Conservation (phyloP, 2,888 invertebrate genomes). For the Shargacucullia verbasci region DNA sequence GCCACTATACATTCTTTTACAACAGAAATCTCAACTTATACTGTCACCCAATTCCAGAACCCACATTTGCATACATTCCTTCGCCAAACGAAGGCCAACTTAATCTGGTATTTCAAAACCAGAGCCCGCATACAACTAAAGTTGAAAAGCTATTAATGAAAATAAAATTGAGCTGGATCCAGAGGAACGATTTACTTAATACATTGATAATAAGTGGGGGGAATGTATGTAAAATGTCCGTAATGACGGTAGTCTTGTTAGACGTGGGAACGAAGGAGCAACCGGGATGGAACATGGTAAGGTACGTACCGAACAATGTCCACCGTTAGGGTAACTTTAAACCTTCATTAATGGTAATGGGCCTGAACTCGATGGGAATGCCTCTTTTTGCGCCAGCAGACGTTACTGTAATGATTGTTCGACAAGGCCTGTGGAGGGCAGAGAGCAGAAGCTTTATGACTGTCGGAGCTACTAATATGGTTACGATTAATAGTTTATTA, state of each 20-base stretch:
- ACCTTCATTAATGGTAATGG: slow-evolving; percentile 85
- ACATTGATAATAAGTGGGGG: slow-evolving; percentile 85
- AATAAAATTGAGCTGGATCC: slow-evolving; percentile 82
- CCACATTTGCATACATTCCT: slow-evolving; percentile 19
- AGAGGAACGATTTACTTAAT: slow-evolving; percentile 85
- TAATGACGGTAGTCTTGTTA: slow-evolving; percentile 87
- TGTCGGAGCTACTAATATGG: slow-evolving; percentile 18
- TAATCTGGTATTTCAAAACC: slow-evolving; percentile 36
- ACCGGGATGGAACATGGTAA: slow-evolving; percentile 77
- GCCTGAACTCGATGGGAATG: slow-evolving; percentile 81
- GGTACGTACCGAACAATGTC: slow-evolving; percentile 80
- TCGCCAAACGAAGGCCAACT: slow-evolving; percentile 29
- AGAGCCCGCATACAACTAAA: slow-evolving; percentile 55
- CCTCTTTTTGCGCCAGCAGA: slow-evolving; percentile 77
- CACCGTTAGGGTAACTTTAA: slow-evolving; percentile 83
- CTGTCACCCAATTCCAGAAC: slow-evolving; percentile 15
- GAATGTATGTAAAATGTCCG: slow-evolving; percentile 85
- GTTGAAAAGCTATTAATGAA: slow-evolving; percentile 84
- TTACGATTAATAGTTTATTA: slow-evolving; percentile 17
- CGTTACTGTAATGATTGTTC: slow-evolving; percentile 76
- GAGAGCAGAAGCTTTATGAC: slow-evolving; percentile 39
- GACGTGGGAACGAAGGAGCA: slow-evolving; percentile 82
- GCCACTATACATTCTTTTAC: slow-evolving; percentile 30
- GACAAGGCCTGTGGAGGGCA: slow-evolving; percentile 58
- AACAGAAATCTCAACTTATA: slow-evolving; percentile 31